phyloP scores from a whole-genome alignment of 1,140 invertebrate species.

The Ptiloglossa arizonensis region DNA sequence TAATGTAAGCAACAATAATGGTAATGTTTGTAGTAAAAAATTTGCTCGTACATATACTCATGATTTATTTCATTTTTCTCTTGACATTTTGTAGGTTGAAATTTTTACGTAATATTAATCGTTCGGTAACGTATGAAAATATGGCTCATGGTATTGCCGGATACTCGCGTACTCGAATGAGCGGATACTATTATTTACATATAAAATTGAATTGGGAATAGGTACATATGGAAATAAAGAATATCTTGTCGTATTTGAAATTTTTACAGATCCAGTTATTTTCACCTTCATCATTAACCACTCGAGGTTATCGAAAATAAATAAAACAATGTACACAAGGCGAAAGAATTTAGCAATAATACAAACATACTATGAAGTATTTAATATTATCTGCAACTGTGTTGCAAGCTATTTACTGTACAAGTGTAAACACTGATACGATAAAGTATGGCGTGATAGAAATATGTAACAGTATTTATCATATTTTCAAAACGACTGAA shows the following conservation, averaged over 20 bases:
- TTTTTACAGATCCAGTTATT: conserved; percentile 52
- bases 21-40: conserved; percentile 23
- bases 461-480: conserved; percentile 60
- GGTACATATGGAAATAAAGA: conserved; percentile 48
- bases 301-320: conserved; percentile 55
- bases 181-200: conserved; percentile 61
- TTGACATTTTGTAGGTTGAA: conserved; percentile 54
- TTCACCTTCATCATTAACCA: conserved; percentile 32
- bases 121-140: conserved; percentile 40
- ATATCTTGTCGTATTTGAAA: conserved; percentile 22
- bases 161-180: conserved; percentile 40
- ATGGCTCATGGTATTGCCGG: conserved; percentile 34
- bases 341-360: conserved; percentile 41
- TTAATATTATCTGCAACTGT: conserved; percentile 42
- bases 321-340: conserved; percentile 63
- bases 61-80: conserved; percentile 53
- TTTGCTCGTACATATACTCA: conserved; percentile 26
- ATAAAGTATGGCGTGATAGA: conserved; percentile 57
- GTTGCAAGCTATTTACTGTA: conserved; percentile 51
- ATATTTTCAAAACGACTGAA: conserved; percentile 43
- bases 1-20: background rate
- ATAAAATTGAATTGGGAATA: conserved; percentile 59
- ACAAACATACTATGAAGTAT: conserved; percentile 51
- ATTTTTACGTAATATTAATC: conserved; percentile 53
- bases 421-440: conserved; percentile 54